Evolutionary conservation across 30 jellyfish, hydroid and myxozoan genomes (phyloP), one percentile per base, ranked within the genome.

Genomic region (Aurelia aurita complex sp. Pacific): DNA sequence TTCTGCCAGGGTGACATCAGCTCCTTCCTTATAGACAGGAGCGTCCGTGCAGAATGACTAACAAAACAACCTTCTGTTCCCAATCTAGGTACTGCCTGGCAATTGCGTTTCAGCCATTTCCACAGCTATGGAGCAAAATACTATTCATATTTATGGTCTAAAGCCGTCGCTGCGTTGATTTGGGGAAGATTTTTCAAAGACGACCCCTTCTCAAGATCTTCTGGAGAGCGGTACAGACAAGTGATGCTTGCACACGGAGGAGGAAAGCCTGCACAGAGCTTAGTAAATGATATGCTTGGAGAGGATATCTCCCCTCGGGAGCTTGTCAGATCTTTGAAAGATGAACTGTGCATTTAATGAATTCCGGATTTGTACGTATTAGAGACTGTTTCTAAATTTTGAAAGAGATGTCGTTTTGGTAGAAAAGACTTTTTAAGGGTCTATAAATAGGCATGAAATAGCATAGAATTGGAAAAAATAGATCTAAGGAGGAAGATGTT

Each of bases 231-330:
- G 33, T 92, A 87, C 88, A 46, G 98, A 52, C 60, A 74, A 60
- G 81, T 88, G 59, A 87, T 92, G 97, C 87, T 92, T 17, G 87
- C 91, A 35, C 98, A 92, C 53, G 98, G 98, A 5, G 98, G 98
- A 19, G 98, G 98, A 52, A 71, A 52, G 19, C 97, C 98, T 6
- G 89, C 98, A 2, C 95, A 74, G 82, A 32, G 43, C 13, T 69
- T 92, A 68, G 96, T 92, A 35, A 86, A 87, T 46, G 92, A 88
- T 33, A 92, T 92, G 98, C 89, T 92, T 10, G 93, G 91, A 7
- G 79, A 75, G 42, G 55, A 81, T 72, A 85, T 92, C 12, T 13
- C 94, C 36, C 86, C 92, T 1, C 67, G 67, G 42, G 96, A 73
- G 10, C 80, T 92, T 17, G 97, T 92, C 74, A 64, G 29, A 52